Base-by-base conservation (phyloP, 2,888 invertebrate species). In the Conops quadrifasciatus region DNA sequence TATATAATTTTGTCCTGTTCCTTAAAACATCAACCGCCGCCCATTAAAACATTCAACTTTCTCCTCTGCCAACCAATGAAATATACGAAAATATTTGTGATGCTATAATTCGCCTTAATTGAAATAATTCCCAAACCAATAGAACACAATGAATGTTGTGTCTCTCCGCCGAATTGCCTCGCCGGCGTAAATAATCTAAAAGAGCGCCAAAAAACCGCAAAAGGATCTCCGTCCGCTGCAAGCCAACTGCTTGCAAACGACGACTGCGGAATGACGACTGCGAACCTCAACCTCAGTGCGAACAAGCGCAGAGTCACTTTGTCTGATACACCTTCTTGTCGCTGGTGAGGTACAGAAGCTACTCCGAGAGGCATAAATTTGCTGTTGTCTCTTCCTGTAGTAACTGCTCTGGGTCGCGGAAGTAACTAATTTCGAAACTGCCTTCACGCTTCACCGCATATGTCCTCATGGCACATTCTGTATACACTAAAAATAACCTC, bases 61-160 rank as follows among this genome's bases (percentile, higher is more conserved):
- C 36, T 36, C 36, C 9, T 36, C 9, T 36, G 36, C 36, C 58
- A 24, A n/a, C n/a, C 43, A 67, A 67, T 56, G 53, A 67, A 28
- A 30, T 15, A 19, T 24, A 43, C 19, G 26, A 16, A 26, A 58
- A 70, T 73, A 72, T 71, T 74, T 75, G 74, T 72, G 76, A 80
- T 78, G 78, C 78, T 80, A 80, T 82, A 83, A 83, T 82, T 82
- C 78, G 79, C 78, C 81, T 80, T 82, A 82, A 83, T 83, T 82
- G 82, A 83, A 82, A 82, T 80, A 78, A 80, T 78, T 83, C 83
- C 83, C 80, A 78, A 74, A 79, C 80, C 83, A 83, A 81, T 80
- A 79, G 67, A 43, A 49, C n/a, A 60, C 56, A 56, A 56, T 56
- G 56, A 4, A n/a, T 26, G 16, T 19, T 11, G 4, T 24, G 26